Evolutionary conservation across 2,797 vertebrate species (phyloP).

Genomic region (Remorina albescens): DNA sequence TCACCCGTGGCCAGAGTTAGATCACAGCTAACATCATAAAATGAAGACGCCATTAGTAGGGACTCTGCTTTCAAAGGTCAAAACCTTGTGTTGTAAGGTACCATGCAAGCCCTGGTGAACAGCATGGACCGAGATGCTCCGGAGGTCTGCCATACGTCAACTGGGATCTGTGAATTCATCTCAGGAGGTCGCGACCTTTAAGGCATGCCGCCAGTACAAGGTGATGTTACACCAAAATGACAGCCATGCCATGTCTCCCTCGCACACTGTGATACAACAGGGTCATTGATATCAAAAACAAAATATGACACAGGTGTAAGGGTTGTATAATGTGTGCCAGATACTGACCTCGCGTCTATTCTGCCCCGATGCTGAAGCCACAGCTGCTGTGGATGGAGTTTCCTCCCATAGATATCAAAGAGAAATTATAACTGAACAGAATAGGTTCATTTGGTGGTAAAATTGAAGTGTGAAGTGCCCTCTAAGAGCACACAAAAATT

Average conservation of each 20-base stretch:
- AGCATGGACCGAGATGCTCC: conserved; percentile 1
- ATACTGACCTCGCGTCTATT: conserved; percentile 24
- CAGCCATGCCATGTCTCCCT: conserved; percentile 24
- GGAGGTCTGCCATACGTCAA: conserved; percentile 48
- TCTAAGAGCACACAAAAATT: no score
- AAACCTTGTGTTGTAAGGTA: conserved; percentile 12
- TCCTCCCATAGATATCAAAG: neutral
- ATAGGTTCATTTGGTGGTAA: conserved; percentile 12
- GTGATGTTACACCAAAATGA: conserved; percentile 57
- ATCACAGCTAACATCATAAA: neutral
- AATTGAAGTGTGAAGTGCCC: conserved; percentile 4
- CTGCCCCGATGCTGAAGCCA: neutral
- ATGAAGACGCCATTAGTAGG: neutral
- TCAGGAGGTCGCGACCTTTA: conserved; percentile 55
- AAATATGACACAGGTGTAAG: conserved; percentile 39
- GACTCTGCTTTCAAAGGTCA: conserved; percentile 19
- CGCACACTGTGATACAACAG: conserved; percentile 24
- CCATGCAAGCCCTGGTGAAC: neutral
- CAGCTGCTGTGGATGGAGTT: conserved; percentile 10
- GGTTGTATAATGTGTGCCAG: conserved; percentile 22
- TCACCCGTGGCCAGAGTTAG: neutral
- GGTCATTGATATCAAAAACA: conserved; percentile 34
- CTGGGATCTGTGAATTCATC: conserved; percentile 22
- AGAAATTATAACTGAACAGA: neutral
- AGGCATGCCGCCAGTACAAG: conserved; percentile 39